These are phyloP conservation scores for Peromyscus leucopus DNA, from an alignment of 2,113 vertebrate genomes.

Conservation along the genomic window DNA sequence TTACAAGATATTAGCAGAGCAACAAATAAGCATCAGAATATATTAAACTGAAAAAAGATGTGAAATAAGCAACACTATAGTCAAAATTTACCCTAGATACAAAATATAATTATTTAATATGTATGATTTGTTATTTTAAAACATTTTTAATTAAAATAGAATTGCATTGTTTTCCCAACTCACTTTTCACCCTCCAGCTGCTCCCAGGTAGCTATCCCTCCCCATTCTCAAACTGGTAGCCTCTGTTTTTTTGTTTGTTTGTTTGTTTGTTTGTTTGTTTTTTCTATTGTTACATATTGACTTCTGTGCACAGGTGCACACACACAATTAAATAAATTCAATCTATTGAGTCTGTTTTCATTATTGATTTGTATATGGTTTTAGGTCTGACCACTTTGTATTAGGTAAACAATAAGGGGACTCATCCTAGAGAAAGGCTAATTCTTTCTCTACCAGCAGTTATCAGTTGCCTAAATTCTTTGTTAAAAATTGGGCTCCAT, in stretches of 20 bases:
- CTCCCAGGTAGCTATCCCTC: neutral
- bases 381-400: neutral
- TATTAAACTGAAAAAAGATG: neutral
- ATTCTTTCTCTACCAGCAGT: neutral
- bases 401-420: neutral
- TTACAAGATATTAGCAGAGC: neutral
- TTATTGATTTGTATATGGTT: neutral
- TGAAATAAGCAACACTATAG: neutral
- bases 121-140: neutral
- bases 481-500: too few relatives aligned
- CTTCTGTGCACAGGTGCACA: neutral
- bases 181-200: neutral
- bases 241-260: neutral
- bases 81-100: neutral
- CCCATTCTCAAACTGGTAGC: neutral
- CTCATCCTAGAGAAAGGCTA: neutral
- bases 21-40: neutral
- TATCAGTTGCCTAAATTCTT: neutral
- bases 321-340: neutral
- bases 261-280: neutral
- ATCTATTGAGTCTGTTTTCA: neutral
- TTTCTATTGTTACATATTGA: neutral
- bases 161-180: neutral
- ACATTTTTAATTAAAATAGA: neutral
- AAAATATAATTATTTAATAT: neutral